phyloP scores from a whole-genome alignment of 2,113 vertebrate genomes.

The Crypturellus undulatus region DNA sequence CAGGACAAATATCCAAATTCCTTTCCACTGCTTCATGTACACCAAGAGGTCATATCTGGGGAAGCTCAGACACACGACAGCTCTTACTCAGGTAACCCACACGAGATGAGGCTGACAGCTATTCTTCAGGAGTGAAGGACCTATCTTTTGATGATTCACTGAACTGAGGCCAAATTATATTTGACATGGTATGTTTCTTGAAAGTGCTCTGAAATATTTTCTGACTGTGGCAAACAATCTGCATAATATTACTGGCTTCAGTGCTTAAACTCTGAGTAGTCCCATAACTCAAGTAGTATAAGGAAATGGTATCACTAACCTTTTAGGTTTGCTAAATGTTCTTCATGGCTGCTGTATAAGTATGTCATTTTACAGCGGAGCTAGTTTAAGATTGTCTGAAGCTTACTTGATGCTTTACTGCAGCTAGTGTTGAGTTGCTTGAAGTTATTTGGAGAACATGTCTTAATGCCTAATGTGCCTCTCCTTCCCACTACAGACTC shows the following conservation, averaged over 20 bases:
- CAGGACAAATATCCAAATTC: not conserved
- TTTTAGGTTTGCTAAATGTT: not conserved
- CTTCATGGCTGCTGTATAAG: not conserved
- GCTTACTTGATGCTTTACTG: not conserved
- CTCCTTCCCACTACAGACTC: not conserved
- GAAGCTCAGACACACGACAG: not conserved
- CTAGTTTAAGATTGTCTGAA: not conserved
- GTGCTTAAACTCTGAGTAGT: not conserved
- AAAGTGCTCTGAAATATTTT: not conserved
- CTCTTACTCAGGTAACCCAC: not conserved
- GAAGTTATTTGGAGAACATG: not conserved
- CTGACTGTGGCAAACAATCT: not conserved
- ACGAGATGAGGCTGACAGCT: not conserved
- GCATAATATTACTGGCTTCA: not conserved
- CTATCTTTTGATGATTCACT: not conserved
- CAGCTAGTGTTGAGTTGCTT: not conserved
- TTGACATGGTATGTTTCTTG: not conserved
- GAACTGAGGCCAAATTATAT: not conserved
- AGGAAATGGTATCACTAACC: not conserved
- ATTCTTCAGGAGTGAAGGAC: not conserved
- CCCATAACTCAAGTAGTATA: not conserved
- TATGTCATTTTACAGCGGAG: not conserved
- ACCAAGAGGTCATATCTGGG: not conserved
- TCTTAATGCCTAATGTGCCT: not conserved
- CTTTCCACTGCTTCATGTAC: not conserved